Evolutionary conservation across 2,113 vertebrate species (phyloP), one percentile per base, ranked within the genome.

Genomic region (Galemys pyrenaicus): DNA sequence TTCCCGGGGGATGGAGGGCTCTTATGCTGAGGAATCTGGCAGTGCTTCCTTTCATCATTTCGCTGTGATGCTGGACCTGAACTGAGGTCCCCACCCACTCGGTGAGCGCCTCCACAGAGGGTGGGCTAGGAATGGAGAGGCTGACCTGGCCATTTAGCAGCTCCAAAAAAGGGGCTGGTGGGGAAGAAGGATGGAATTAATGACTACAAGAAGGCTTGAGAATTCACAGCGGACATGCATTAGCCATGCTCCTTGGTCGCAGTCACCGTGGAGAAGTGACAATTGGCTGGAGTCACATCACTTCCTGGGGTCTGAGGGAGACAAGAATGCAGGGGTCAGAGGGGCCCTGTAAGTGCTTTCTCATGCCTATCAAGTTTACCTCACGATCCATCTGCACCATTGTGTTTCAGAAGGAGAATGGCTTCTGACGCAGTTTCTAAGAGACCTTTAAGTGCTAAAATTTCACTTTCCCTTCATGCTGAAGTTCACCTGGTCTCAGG

Each of bases 331-430:
- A 39, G 77, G 37, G 91, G 85, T 94, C 91, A 90, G n/a, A 56
- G 80, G 41, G 35, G 5, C 17, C 20, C 2, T 22, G 15, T 19
- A 74, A 88, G 64, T 62, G 56, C 67, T 86, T 95, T 96, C 88
- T 94, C 91, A 70, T 77, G 91, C 94, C 78, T 94, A 86, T 96
- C 94, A 20, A 22, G 80, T 92, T 96, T 92, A 95, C 46, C 39
- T 70, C 44, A 58, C 0, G 56, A 95, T 80, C 77, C 37, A n/a
- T 87, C 83, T 87, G n/a, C 49, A 58, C 28, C 37, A 17, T 60
- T 79, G 32, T 79, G 32, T 87, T 92, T 95, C 28, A 70, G 62
- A 83, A 74, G 16, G 68, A 64, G 77, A 90, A 82, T 70, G 64
- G 77, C 85, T 78, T 60, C 75, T 51, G 44, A 67, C 30, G 68